Evolutionary conservation across 2,888 invertebrate species (phyloP).

Genomic region (Apodemia zela): DNA sequence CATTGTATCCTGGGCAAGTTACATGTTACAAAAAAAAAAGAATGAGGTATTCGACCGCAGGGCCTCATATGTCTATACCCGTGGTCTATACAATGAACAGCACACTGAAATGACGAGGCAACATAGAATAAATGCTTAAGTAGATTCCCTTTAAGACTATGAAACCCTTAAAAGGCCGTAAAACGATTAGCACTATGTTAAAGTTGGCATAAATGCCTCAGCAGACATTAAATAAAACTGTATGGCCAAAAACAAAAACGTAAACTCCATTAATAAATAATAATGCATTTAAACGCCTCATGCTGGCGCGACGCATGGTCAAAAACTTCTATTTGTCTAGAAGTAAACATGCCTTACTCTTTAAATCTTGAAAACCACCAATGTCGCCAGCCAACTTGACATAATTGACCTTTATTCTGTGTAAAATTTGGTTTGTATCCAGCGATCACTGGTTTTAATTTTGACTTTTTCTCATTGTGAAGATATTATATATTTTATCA

Average conservation of each 20-base stretch:
- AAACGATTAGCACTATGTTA: conserved; percentile 6
- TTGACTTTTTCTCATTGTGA: no score
- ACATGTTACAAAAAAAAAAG: no score
- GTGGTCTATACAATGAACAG: no score
- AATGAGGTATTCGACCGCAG: not conserved
- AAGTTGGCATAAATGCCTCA: conserved; percentile 14
- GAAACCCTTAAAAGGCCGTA: not conserved
- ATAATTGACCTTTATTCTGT: not conserved
- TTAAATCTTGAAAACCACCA: not conserved
- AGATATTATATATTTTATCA: no score
- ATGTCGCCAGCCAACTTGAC: not conserved
- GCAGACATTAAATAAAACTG: conserved; percentile 12
- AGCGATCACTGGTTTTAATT: not conserved
- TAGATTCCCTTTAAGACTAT: not conserved
- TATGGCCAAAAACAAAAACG: conserved; percentile 9
- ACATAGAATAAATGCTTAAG: not conserved
- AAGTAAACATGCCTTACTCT: not conserved
- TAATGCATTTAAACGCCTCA: conserved; percentile 5
- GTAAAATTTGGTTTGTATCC: not conserved
- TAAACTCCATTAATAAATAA: conserved; percentile 14
- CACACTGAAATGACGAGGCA: not conserved
- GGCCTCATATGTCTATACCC: not conserved
- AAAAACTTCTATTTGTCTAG: not conserved
- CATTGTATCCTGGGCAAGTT: no score
- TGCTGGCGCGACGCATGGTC: conserved; percentile 1